phyloP scores from a whole-genome alignment of 2,113 vertebrate species.

The Oncorhynchus keta region DNA sequence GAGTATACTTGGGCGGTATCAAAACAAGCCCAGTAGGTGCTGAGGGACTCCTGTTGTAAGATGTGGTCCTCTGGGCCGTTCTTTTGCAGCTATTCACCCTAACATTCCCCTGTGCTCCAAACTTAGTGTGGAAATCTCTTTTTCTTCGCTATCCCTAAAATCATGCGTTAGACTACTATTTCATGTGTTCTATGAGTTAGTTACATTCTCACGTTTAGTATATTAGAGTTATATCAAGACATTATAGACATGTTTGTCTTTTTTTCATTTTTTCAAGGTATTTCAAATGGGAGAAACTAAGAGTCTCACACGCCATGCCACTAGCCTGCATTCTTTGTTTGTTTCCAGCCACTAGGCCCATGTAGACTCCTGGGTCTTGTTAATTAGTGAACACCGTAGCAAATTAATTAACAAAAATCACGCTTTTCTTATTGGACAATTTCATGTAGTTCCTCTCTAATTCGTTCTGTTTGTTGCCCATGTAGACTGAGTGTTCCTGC shows the following conservation, averaged over 20 bases:
- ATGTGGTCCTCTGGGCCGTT: constrained; percentile 4
- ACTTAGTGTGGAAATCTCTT: not conserved
- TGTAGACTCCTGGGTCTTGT: too few relatives aligned
- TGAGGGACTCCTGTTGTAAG: constrained; percentile 2
- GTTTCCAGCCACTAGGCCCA: too few relatives aligned
- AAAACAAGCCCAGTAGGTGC: constrained; percentile 7
- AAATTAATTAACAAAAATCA: too few relatives aligned
- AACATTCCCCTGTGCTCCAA: not conserved
- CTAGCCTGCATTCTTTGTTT: too few relatives aligned
- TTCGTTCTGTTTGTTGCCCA: not conserved
- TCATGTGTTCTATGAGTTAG: not conserved
- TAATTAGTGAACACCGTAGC: too few relatives aligned
- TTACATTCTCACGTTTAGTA: too few relatives aligned
- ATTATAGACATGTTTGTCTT: too few relatives aligned
- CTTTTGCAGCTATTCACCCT: not conserved
- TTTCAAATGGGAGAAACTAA: too few relatives aligned
- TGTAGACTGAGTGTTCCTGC: not conserved
- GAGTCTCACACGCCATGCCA: too few relatives aligned
- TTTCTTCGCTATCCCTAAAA: not conserved
- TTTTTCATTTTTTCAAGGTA: too few relatives aligned
- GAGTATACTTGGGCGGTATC: constrained; percentile 19
- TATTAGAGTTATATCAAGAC: too few relatives aligned
- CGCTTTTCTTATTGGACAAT: too few relatives aligned
- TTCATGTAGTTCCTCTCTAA: not conserved
- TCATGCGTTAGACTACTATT: not conserved